These are phyloP conservation scores for Epinephelus fuscoguttatus DNA, from an alignment of 2,113 vertebrate species.

Conservation along the genomic window DNA sequence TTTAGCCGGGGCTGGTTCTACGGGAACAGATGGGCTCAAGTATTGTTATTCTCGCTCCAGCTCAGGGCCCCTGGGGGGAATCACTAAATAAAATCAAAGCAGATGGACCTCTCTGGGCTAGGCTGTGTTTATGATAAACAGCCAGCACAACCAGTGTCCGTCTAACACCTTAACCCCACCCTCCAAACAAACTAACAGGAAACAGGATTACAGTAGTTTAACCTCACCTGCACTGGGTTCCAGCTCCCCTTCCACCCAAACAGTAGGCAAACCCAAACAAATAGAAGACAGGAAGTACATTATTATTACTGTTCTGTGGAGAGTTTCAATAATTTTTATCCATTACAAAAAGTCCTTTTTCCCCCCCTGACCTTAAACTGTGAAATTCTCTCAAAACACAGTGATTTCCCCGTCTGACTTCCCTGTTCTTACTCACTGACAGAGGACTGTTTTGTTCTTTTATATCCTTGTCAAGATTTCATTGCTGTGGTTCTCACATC, in stretches of 20 bases:
- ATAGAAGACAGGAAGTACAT: slow-evolving; percentile 44
- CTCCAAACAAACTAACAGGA: slow-evolving; percentile 36
- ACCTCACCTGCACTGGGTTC: slow-evolving; percentile 49
- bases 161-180: slow-evolving; percentile 82
- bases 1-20: slow-evolving; percentile 91
- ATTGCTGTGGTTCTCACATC: slow-evolving; percentile 64
- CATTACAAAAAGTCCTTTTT: slow-evolving; percentile 35
- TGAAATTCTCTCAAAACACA: slow-evolving; percentile 74
- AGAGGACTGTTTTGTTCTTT: slow-evolving; percentile 75
- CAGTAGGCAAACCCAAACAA: slow-evolving; percentile 70
- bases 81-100: slow-evolving; percentile 95
- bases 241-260: slow-evolving; percentile 47
- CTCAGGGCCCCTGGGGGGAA: slow-evolving; percentile 90
- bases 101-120: slow-evolving; percentile 95
- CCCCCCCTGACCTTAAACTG: slow-evolving; percentile 67
- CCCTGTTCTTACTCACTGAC: slow-evolving; percentile 62
- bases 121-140: slow-evolving; percentile 91
- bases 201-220: slow-evolving; percentile 52
- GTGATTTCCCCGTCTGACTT: slow-evolving; percentile 57
- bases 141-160: slow-evolving; percentile 83
- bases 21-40: slow-evolving; percentile 94
- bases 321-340: slow-evolving; percentile 31
- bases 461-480: slow-evolving; percentile 62
- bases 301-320: slow-evolving; percentile 12
- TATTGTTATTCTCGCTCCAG: slow-evolving; percentile 96